Conservation (phyloP, 2,888 invertebrate genomes). For the Drosophila siamana region DNA sequence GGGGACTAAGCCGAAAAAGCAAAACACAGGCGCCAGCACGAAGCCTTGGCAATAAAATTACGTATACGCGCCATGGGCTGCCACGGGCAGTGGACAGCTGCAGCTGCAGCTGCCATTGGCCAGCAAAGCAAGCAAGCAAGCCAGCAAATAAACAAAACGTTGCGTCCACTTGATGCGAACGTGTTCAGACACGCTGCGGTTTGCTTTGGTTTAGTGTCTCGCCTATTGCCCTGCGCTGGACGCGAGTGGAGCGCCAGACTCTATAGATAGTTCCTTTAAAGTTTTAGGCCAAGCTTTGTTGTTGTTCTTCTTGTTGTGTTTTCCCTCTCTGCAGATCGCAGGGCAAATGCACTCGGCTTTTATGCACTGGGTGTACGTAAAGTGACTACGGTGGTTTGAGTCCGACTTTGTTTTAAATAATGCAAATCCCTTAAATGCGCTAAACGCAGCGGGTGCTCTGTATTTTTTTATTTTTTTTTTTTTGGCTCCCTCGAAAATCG, state of each 20-base stretch:
- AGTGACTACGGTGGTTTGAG: conserved; percentile 28
- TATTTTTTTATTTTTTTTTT: neutral
- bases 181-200: conserved; percentile 62
- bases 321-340: conserved; percentile 21
- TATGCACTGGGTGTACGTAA: conserved; percentile 34
- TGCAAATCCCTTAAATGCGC: conserved; percentile 76
- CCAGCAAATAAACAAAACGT: conserved; percentile 71
- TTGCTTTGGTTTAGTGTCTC: conserved; percentile 10
- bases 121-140: no score
- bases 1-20: conserved; percentile 39
- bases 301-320: neutral
- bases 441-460: conserved; percentile 59
- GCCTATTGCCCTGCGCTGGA: neutral
- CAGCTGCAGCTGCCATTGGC: conserved; percentile 20
- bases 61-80: conserved; percentile 65
- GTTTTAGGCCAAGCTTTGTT: conserved; percentile 15
- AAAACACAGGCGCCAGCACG: conserved; percentile 22
- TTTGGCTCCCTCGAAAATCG: conserved; percentile 38
- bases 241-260: conserved; percentile 9
- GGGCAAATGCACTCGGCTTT: conserved; percentile 56
- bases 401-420: conserved; percentile 64
- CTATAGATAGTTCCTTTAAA: conserved; percentile 27
- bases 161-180: conserved; percentile 60
- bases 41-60: conserved; percentile 62
- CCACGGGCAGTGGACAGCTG: conserved; percentile 23